These are phyloP conservation scores for Neoarius graeffei DNA, from an alignment of 2,113 vertebrate species.

Conservation along the genomic window DNA sequence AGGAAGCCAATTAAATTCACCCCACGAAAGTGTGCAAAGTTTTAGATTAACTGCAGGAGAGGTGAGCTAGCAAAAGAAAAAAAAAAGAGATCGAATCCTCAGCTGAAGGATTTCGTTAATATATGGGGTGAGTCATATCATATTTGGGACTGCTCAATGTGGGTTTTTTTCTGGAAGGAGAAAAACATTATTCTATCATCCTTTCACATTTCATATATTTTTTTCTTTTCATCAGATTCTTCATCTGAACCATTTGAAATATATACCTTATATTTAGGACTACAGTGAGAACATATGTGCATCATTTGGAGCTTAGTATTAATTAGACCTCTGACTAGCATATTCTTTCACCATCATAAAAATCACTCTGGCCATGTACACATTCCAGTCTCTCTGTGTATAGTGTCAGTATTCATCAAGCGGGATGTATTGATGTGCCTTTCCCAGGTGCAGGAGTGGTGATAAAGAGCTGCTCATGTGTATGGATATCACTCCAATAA, in stretches of 20 bases:
- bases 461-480: not conserved
- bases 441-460: not conserved
- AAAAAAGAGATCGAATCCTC: constrained; percentile 34
- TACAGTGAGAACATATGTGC: not conserved
- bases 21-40: constrained; percentile 27
- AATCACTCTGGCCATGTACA: not conserved
- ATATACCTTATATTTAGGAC: not conserved
- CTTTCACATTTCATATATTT: not conserved
- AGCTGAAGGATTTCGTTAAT: constrained; percentile 40
- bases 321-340: not conserved
- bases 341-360: not conserved
- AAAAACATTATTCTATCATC: not conserved
- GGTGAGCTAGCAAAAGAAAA: constrained; percentile 25
- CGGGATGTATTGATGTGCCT: not conserved
- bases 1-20: constrained; percentile 43
- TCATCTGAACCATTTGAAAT: not conserved
- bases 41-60: constrained; percentile 39
- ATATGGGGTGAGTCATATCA: constrained; percentile 36
- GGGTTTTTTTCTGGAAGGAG: not conserved
- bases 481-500: not conserved
- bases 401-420: not conserved
- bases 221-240: not conserved
- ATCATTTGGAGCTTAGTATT: not conserved
- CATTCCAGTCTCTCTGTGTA: not conserved
- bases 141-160: constrained; percentile 22